phyloP scores from a whole-genome alignment of 2,797 vertebrate species.

The Galaxias olidus region DNA sequence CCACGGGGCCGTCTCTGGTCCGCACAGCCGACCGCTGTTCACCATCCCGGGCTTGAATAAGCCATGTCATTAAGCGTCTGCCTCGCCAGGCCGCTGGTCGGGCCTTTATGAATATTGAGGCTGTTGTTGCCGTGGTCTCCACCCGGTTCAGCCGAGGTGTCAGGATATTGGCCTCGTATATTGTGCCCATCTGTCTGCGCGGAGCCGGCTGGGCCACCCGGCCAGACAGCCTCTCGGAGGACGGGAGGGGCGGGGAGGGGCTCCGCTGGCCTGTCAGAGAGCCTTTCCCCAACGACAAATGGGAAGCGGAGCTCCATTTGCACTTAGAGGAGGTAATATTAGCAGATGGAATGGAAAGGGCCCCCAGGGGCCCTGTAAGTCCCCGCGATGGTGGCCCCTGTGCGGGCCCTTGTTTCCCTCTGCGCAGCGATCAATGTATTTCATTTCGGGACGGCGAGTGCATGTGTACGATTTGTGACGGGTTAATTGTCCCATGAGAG shows the following conservation, averaged over 20 bases:
- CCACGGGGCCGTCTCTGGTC: constrained; percentile 39
- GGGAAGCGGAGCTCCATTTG: too few relatives aligned
- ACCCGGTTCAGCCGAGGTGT: constrained; percentile 35
- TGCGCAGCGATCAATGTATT: constrained; percentile 30
- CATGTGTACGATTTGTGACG: too few relatives aligned
- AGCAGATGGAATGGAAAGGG: constrained; percentile 23
- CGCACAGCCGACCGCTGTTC: constrained; percentile 27
- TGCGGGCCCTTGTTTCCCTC: constrained; percentile 27
- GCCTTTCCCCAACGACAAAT: too few relatives aligned
- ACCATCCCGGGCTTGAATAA: constrained; percentile 22
- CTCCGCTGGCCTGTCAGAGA: constrained; percentile 29
- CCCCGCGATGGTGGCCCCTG: constrained; percentile 26
- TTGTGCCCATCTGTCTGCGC: constrained; percentile 49
- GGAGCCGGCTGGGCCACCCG: constrained; percentile 40
- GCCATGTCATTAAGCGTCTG: constrained; percentile 48
- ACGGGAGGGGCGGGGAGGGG: constrained; percentile 32
- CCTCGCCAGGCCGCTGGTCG: constrained; percentile 31
- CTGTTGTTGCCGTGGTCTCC: constrained; percentile 19
- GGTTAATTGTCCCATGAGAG: too few relatives aligned
- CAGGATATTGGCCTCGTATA: constrained; percentile 47
- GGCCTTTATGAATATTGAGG: constrained; percentile 29
- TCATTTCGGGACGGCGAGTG: too few relatives aligned
- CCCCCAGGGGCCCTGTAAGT: constrained; percentile 22
- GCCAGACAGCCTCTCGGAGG: constrained; percentile 25
- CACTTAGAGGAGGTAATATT: too few relatives aligned